Evolutionary conservation across 2,888 invertebrate genomes (phyloP).

Genomic region (Toxonevra muliebris): DNA sequence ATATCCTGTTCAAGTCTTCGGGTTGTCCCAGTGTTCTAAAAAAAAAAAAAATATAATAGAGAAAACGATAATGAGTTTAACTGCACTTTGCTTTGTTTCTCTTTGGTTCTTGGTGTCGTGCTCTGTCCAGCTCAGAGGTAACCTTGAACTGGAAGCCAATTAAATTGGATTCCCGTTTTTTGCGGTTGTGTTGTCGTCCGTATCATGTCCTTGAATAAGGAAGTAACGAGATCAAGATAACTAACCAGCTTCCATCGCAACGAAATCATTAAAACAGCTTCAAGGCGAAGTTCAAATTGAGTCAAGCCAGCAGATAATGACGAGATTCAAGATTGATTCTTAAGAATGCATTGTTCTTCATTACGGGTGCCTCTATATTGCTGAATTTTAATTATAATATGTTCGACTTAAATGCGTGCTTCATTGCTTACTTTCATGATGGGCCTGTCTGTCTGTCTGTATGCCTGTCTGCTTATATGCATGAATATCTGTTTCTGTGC

Average conservation of each 20-base stretch:
- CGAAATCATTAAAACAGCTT: constrained; percentile 6
- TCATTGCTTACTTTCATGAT: background rate
- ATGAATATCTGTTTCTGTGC: background rate
- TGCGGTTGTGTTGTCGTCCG: background rate
- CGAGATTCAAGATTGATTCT: background rate
- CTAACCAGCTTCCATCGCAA: background rate
- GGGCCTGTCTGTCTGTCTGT: constrained; percentile 10
- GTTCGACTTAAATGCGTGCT: background rate
- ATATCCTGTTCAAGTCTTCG: no score
- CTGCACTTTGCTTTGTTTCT: background rate
- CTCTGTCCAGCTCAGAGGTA: constrained; percentile 17
- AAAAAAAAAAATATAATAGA: no score
- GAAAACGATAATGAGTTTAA: background rate
- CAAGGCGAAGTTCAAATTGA: constrained; percentile 7
- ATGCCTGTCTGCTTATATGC: background rate
- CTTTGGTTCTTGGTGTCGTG: constrained; percentile 13
- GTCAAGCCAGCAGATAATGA: background rate
- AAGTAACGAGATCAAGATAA: constrained; percentile 20
- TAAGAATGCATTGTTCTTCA: constrained; percentile 1
- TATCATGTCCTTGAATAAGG: constrained; percentile 44
- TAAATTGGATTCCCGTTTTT: constrained; percentile 52
- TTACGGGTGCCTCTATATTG: no score
- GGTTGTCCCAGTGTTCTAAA: no score
- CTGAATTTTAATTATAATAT: no score
- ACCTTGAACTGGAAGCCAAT: constrained; percentile 50